Base-by-base conservation (phyloP, 2,797 vertebrate species). In the Mus caroli region DNA sequence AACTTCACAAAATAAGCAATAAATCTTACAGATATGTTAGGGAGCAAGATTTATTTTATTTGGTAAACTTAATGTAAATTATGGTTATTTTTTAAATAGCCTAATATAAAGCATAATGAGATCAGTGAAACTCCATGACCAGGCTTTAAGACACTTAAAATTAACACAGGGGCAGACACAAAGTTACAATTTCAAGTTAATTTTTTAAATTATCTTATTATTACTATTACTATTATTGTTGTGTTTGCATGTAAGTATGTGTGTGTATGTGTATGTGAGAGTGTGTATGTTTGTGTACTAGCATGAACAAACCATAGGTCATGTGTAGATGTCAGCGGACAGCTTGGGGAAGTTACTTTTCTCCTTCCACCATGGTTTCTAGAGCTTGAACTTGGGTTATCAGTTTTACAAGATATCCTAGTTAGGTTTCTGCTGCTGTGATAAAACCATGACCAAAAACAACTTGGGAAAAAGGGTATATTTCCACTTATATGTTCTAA, bases 1-100 rank as follows among this genome's bases (percentile, higher is more conserved):
- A 84, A 73, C 91, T 84, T 71, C 78, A 79, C 78, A 88, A 86
- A 94, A 89, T 87, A 95, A 91, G 91, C 92, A 95, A 78, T 91
- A 73, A 94, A 12, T 40, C 56, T 90, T 76, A 31, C 6, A 87
- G 22, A 91, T 71, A 56, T 52, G 20, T 28, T 28, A 60, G 22
- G 19, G 13, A 92, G 24, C 60, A 50, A 22, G 22, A 22, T 85
- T 52, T 67, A 85, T n/a, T 67, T 85, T 67, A 50, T 46, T 67
- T 52, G 62, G 34, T n/a, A 50, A 85, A n/a, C 43, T 69, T 56
- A 46, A 88, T 15, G 15, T n/a, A 90, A 94, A 95, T 28, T 40
- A 82, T 67, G 86, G 54, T 31, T 71, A 76, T 62, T 79, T 78
- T 85, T 87, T 75, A 71, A 93, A 73, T 50, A 87, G 76, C 31